Evolutionary conservation across 2,113 vertebrate genomes (phyloP).

Genomic region (Tachycineta bicolor): DNA sequence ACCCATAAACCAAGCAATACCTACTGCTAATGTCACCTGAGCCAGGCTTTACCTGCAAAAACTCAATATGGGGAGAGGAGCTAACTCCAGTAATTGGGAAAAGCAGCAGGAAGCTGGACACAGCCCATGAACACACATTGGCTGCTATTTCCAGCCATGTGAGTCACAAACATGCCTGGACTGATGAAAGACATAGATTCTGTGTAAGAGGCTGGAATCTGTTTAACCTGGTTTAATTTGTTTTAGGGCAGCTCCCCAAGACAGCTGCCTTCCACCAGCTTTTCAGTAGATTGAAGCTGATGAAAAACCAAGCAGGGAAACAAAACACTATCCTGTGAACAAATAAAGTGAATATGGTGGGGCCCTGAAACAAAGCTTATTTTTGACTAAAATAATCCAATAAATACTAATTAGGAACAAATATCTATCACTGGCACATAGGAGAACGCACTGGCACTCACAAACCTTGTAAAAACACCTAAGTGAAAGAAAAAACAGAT

Average conservation of each 20-base stretch:
- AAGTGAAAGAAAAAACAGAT: neutral
- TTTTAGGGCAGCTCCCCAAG: neutral
- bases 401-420: conserved; percentile 45
- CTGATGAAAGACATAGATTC: neutral
- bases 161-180: neutral
- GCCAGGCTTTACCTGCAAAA: neutral
- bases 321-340: neutral
- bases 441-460: neutral
- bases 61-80: neutral
- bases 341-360: neutral
- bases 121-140: accelerated
- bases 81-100: neutral
- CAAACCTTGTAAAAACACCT: neutral
- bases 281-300: neutral
- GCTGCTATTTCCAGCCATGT: neutral
- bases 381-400: conserved; percentile 20
- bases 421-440: neutral
- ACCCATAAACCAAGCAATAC: neutral
- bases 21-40: neutral
- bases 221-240: neutral
- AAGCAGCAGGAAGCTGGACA: neutral
- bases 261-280: neutral
- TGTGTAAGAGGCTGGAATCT: neutral
- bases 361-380: neutral
- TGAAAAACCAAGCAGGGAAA: neutral